These are phyloP conservation scores for Cavia aperea DNA, from an alignment of 2,113 vertebrate species.

Conservation along the genomic window DNA sequence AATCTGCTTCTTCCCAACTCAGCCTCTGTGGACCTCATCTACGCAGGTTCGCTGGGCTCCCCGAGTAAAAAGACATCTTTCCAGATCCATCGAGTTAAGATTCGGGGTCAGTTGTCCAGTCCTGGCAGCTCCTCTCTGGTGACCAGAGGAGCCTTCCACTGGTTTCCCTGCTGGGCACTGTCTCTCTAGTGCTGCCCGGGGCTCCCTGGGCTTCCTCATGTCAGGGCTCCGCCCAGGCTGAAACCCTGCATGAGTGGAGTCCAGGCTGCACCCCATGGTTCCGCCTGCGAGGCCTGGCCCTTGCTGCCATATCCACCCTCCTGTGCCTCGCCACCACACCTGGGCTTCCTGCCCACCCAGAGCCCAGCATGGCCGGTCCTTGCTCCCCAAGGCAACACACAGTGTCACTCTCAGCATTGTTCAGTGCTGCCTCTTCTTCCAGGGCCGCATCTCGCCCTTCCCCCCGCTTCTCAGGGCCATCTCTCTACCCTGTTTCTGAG, in stretches of 20 bases:
- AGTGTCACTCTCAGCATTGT: background rate
- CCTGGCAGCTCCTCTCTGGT: background rate
- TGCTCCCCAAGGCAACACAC: background rate
- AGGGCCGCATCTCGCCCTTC: background rate
- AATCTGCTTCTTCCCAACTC: background rate
- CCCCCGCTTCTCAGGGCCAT: background rate
- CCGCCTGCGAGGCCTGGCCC: background rate
- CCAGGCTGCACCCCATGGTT: background rate
- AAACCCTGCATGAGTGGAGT: background rate
- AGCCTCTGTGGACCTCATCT: background rate
- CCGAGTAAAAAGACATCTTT: no score
- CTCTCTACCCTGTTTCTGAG: background rate
- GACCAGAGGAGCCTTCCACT: background rate
- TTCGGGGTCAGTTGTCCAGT: background rate
- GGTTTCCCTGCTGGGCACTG: background rate
- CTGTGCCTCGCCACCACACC: background rate
- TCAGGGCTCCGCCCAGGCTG: no score
- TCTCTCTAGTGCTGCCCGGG: background rate
- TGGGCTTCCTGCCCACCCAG: no score
- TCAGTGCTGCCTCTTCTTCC: background rate
- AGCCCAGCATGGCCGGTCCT: background rate
- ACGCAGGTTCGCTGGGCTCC: background rate
- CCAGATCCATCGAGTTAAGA: no score
- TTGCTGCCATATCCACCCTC: background rate
- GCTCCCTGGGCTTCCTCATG: no score